Conservation (phyloP, 1,140 invertebrate genomes). For the Scylla paramamosain region DNA sequence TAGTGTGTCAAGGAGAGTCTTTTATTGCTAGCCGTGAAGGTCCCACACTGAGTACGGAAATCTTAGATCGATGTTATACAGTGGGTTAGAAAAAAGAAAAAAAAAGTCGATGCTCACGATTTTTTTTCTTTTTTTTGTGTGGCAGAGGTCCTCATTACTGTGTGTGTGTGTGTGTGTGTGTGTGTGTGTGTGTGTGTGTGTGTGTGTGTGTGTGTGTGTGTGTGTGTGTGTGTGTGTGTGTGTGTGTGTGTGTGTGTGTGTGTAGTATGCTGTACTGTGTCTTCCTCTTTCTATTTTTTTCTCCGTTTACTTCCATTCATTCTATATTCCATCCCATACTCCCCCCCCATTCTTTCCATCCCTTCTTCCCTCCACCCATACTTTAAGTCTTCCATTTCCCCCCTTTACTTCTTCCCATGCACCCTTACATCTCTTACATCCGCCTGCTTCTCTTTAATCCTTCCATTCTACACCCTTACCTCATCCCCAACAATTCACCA, state of each 20-base stretch:
- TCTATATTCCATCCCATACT: neutral
- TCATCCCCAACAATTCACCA: neutral
- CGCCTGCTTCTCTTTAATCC: neutral
- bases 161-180: constrained; percentile 31
- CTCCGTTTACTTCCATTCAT: neutral
- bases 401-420: too few species aligned
- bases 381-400: neutral
- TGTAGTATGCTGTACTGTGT: too few species aligned
- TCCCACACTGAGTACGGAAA: too few species aligned
- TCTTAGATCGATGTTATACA: too few species aligned
- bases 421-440: neutral
- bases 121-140: too few species aligned
- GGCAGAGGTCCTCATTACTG: too few species aligned
- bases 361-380: neutral
- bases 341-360: neutral
- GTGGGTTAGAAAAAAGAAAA: too few species aligned
- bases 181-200: constrained; percentile 1
- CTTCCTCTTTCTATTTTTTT: too few species aligned
- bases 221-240: too few species aligned
- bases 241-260: constrained; percentile 12
- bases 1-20: neutral
- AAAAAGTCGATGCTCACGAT: too few species aligned
- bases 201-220: too few species aligned
- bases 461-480: neutral
- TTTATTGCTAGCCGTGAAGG: neutral